These are phyloP conservation scores for Pteropus alecto DNA, from an alignment of 2,113 vertebrate species.

Conservation along the genomic window DNA sequence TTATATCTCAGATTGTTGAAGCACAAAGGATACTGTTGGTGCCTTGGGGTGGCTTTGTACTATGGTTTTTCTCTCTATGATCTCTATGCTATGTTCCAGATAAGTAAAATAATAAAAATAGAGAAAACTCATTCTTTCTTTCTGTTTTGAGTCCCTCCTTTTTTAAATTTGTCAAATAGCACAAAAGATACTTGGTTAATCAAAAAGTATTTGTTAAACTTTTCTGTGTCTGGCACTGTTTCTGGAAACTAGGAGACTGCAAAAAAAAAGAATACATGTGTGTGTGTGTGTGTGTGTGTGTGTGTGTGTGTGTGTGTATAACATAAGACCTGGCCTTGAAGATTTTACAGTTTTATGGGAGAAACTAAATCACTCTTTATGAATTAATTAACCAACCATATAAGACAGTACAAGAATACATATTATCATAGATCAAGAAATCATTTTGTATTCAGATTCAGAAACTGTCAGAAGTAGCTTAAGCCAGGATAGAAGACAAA, in stretches of 20 bases:
- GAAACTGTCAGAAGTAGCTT: not conserved
- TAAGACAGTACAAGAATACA: not conserved
- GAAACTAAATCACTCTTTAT: not conserved
- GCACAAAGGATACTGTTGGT: not conserved
- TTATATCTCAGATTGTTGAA: not conserved
- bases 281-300: no score
- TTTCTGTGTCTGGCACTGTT: not conserved
- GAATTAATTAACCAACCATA: not conserved
- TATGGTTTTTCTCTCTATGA: not conserved
- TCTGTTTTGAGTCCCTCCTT: not conserved
- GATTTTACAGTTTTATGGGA: not conserved
- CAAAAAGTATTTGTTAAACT: not conserved
- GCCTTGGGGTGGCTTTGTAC: not conserved
- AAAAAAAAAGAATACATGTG: not conserved
- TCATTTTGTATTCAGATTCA: not conserved
- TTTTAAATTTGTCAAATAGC: not conserved
- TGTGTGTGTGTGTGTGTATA: not conserved
- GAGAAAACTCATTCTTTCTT: not conserved
- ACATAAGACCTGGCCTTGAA: not conserved
- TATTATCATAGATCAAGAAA: not conserved
- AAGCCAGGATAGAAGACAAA: not conserved
- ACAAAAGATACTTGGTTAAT: not conserved
- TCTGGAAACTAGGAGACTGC: not conserved
- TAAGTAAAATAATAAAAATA: slow-evolving; percentile 32
- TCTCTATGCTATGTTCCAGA: not conserved